Evolutionary conservation across 2,888 invertebrate species (phyloP).

Genomic region (Drosophila leonis): DNA sequence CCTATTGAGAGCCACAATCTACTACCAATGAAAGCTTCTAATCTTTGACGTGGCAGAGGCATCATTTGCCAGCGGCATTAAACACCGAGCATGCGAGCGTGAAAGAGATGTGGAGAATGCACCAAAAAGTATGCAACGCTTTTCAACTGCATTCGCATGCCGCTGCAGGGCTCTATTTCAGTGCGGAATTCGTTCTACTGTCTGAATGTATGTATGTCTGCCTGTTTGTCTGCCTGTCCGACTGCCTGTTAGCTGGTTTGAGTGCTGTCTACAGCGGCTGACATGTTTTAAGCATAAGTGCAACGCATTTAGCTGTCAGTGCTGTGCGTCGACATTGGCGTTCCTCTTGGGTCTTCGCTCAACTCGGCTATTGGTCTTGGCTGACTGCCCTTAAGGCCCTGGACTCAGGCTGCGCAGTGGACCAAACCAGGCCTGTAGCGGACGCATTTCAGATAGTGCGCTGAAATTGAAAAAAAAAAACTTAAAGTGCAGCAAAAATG

Average conservation of each 20-base stretch:
- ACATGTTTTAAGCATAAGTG: conserved; percentile 80
- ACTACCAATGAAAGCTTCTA: conserved; percentile 7
- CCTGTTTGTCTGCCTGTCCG: conserved; percentile 17
- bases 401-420: conserved; percentile 36
- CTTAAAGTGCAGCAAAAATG: conserved; percentile 67
- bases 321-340: conserved; percentile 42
- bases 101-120: background rate
- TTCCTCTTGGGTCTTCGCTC: conserved; percentile 20
- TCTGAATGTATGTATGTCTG: conserved; percentile 17
- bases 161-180: conserved; percentile 27
- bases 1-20: conserved; percentile 1
- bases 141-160: conserved; percentile 32
- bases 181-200: conserved; percentile 16
- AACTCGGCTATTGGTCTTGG: conserved; percentile 47
- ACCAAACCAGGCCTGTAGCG: conserved; percentile 40
- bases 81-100: conserved; percentile 7
- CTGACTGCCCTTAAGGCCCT: conserved; percentile 51
- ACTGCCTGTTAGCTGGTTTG: conserved; percentile 43
- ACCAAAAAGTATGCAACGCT: conserved; percentile 46
- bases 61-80: conserved; percentile 14
- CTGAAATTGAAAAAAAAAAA: conserved; percentile 58
- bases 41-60: conserved; percentile 10
- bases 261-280: conserved; percentile 75
- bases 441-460: conserved; percentile 39
- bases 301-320: conserved; percentile 80